phyloP scores from a whole-genome alignment of 2,113 vertebrate genomes.

The Spheniscus mendiculus region DNA sequence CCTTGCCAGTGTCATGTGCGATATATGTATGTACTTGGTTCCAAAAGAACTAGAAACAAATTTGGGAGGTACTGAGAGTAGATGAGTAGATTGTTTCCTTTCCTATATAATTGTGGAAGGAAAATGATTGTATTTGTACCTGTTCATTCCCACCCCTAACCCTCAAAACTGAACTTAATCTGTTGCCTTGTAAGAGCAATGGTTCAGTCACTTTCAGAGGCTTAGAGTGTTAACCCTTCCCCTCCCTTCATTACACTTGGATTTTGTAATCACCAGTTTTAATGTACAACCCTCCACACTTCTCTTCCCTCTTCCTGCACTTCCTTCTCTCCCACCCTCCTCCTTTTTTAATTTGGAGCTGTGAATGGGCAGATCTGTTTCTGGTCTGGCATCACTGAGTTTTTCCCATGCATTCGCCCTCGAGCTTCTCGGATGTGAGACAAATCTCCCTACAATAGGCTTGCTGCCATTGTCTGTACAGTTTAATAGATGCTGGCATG shows the following conservation, averaged over 20 bases:
- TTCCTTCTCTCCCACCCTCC: constrained; percentile 22
- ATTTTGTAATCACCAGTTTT: constrained; percentile 63
- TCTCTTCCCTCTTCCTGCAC: constrained; percentile 30
- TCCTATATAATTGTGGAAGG: constrained; percentile 74
- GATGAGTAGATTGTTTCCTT: constrained; percentile 63
- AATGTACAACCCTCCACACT: constrained; percentile 57
- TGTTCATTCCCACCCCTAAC: constrained; percentile 36
- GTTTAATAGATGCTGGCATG: constrained; percentile 90
- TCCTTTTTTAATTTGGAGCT: constrained; percentile 76
- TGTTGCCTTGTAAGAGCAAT: constrained; percentile 62
- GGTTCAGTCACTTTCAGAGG: constrained; percentile 63
- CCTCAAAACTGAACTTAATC: constrained; percentile 79
- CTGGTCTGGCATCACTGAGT: constrained; percentile 89
- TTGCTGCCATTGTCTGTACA: constrained; percentile 90
- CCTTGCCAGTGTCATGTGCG: constrained; percentile 77
- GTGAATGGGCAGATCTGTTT: constrained; percentile 88
- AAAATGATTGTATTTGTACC: constrained; percentile 70
- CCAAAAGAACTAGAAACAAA: constrained; percentile 57
- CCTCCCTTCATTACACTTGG: constrained; percentile 59
- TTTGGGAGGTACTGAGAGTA: constrained; percentile 44
- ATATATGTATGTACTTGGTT: constrained; percentile 81
- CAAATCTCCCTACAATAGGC: constrained; percentile 87
- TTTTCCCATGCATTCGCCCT: constrained; percentile 92
- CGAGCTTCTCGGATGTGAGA: constrained; percentile 85
- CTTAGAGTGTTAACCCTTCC: constrained; percentile 49